Conservation (phyloP, 2,888 invertebrate genomes). For the Caenorhabditis auriculariae region DNA sequence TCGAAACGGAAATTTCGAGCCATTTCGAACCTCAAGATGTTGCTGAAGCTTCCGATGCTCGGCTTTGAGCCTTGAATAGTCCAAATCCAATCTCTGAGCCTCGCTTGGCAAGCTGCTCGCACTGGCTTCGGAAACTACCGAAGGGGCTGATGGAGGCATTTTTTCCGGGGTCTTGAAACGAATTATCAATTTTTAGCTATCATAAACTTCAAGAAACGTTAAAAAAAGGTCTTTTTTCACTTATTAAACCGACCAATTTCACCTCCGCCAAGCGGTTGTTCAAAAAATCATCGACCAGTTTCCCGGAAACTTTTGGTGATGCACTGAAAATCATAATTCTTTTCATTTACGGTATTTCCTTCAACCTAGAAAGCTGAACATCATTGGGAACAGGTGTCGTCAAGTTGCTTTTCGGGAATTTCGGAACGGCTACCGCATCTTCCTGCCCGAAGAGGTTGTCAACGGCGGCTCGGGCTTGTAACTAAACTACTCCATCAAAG, state of each 20-base stretch:
- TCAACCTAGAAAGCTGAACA: too few species aligned
- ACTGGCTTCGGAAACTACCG: slow-evolving; percentile 54
- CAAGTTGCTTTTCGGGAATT: background rate
- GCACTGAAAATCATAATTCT: slow-evolving; percentile 15
- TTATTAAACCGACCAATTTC: background rate
- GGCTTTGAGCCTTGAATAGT: slow-evolving; percentile 61
- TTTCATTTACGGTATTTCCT: too few species aligned
- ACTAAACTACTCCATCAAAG: slow-evolving; percentile 13
- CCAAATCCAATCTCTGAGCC: slow-evolving; percentile 53
- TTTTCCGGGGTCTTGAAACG: background rate
- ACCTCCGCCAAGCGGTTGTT: slow-evolving; percentile 19
- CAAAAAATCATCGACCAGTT: slow-evolving; percentile 33
- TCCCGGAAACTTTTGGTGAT: slow-evolving; percentile 19
- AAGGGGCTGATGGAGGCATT: slow-evolving; percentile 27
- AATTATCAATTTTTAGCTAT: too few species aligned
- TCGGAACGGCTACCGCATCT: too few species aligned
- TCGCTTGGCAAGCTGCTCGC: slow-evolving; percentile 52
- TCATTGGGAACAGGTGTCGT: background rate
- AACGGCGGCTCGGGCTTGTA: slow-evolving; percentile 42
- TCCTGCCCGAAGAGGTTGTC: slow-evolving; percentile 42
- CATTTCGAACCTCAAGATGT: slow-evolving; percentile 58
- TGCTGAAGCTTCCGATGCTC: slow-evolving; percentile 63
- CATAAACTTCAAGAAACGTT: background rate
- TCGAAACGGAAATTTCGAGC: background rate
- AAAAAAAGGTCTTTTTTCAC: background rate